These are phyloP conservation scores for Peromyscus aztecus DNA, from an alignment of 2,797 vertebrate genomes.

Conservation along the genomic window DNA sequence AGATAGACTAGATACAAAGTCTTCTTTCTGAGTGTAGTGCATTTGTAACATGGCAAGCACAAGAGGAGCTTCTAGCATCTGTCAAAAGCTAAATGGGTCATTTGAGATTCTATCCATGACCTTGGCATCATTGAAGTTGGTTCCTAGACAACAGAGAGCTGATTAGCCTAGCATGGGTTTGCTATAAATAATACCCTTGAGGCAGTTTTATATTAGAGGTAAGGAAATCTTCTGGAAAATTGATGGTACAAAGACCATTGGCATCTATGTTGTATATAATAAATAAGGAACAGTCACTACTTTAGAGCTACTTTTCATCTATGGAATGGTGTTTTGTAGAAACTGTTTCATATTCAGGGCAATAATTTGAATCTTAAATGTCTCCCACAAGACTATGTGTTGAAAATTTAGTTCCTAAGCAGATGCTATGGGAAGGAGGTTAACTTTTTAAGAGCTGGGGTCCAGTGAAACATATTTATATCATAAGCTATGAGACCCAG, in stretches of 20 bases:
- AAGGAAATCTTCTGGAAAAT: slow-evolving; percentile 50
- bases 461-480: neutral
- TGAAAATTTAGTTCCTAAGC: neutral
- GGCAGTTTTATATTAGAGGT: slow-evolving; percentile 21
- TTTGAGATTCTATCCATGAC: slow-evolving; percentile 43
- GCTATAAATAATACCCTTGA: slow-evolving; percentile 59
- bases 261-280: slow-evolving; percentile 5
- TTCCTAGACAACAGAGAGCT: slow-evolving; percentile 5
- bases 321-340: slow-evolving; percentile 41
- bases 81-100: slow-evolving; percentile 50
- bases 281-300: slow-evolving; percentile 37
- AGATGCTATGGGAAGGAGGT: neutral
- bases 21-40: slow-evolving; percentile 11
- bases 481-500: neutral
- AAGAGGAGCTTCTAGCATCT: slow-evolving; percentile 37
- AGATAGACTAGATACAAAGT: neutral
- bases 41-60: neutral
- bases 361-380: neutral
- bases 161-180: slow-evolving; percentile 44
- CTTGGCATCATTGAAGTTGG: slow-evolving; percentile 31
- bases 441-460: neutral
- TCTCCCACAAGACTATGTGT: neutral
- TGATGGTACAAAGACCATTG: slow-evolving; percentile 17
- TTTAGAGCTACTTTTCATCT: slow-evolving; percentile 46
- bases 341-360: slow-evolving; percentile 8